Evolutionary conservation across 2,113 vertebrate species (phyloP).

Genomic region (Myxocyprinus asiaticus): DNA sequence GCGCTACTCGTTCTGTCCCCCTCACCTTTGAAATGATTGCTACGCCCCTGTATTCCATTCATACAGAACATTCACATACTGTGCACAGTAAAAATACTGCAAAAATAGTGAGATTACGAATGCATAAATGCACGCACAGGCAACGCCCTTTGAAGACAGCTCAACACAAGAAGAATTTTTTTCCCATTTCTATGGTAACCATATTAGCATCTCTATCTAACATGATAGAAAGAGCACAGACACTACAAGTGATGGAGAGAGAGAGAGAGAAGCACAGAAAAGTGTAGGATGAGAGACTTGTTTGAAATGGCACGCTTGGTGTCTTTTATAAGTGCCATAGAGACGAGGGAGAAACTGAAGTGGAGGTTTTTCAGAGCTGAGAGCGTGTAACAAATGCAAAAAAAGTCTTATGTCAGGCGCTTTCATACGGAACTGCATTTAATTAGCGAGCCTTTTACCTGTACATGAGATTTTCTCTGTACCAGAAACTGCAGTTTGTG

Average conservation of each 20-base stretch:
- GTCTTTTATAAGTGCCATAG: constrained; percentile 5
- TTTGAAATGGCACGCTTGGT: not conserved
- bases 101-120: no score
- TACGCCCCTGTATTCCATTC: no score
- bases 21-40: no score
- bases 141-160: constrained; percentile 31
- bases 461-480: no score
- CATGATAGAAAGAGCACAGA: constrained; percentile 45
- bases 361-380: not conserved
- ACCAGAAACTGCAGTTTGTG: no score
- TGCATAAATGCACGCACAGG: not conserved
- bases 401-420: constrained; percentile 8
- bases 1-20: no score
- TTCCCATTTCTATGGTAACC: constrained; percentile 77
- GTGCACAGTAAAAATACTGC: no score
- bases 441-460: not conserved
- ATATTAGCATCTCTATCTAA: constrained; percentile 65
- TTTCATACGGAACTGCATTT: constrained; percentile 2
- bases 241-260: constrained; percentile 1
- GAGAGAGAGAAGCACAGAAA: not conserved
- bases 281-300: no score
- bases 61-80: no score
- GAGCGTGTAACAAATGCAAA: constrained; percentile 39
- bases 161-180: constrained; percentile 36
- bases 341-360: not conserved